phyloP scores from a whole-genome alignment of 2,888 invertebrate species.

The Drosophila basisetae region DNA sequence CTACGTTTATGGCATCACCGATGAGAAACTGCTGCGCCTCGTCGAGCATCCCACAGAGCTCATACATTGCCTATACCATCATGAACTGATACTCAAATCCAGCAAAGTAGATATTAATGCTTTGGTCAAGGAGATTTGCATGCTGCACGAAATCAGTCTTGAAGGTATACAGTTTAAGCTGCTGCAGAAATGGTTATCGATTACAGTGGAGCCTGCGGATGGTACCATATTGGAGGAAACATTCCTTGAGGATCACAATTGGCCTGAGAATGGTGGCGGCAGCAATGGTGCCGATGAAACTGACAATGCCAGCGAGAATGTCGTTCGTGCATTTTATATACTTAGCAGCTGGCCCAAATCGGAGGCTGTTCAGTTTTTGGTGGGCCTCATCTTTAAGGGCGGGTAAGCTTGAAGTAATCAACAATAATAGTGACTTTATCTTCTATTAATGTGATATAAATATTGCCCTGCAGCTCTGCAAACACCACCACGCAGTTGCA shows the following conservation, averaged over 20 bases:
- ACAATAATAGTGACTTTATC: not conserved
- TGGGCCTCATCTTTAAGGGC: slow-evolving; percentile 83
- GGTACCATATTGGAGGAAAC: slow-evolving; percentile 84
- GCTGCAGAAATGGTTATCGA: slow-evolving; percentile 84
- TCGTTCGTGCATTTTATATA: slow-evolving; percentile 84
- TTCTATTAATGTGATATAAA: not conserved
- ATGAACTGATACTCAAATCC: slow-evolving; percentile 81
- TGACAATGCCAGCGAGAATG: slow-evolving; percentile 79
- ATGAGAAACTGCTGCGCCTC: slow-evolving; percentile 83
- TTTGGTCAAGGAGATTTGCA: slow-evolving; percentile 82
- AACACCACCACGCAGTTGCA: slow-evolving; percentile 84
- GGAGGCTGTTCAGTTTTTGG: slow-evolving; percentile 82
- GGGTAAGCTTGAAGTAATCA: slow-evolving; percentile 68
- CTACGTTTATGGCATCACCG: slow-evolving; percentile 82
- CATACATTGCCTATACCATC: slow-evolving; percentile 82
- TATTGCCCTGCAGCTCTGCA: slow-evolving; percentile 52
- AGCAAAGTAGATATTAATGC: slow-evolving; percentile 84
- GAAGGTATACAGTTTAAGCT: slow-evolving; percentile 82
- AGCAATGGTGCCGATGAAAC: slow-evolving; percentile 41
- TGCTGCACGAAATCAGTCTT: slow-evolving; percentile 80
- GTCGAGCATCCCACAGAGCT: slow-evolving; percentile 84
- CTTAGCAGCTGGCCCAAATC: slow-evolving; percentile 83
- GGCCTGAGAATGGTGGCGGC: slow-evolving; percentile 42
- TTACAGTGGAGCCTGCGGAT: slow-evolving; percentile 73
- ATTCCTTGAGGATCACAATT: slow-evolving; percentile 82